phyloP scores from a whole-genome alignment of 2,113 vertebrate genomes.

The Pseudorectes ferrugineus region DNA sequence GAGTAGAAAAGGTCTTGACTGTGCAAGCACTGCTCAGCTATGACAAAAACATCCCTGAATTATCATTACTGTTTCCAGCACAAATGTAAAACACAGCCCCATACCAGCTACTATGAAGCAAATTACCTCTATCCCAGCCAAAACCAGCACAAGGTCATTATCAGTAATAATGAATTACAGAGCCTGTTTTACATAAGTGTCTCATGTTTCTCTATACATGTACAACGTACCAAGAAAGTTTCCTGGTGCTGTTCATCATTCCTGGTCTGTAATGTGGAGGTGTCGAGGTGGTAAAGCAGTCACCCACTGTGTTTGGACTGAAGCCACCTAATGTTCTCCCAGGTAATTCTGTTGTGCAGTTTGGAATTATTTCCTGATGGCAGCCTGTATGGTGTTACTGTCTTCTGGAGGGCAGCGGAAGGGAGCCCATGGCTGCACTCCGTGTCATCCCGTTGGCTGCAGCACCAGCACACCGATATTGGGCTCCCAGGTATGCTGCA shows the following conservation, averaged over 20 bases:
- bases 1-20: neutral
- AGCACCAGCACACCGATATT: neutral
- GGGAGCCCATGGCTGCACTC: neutral
- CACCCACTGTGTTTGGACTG: neutral
- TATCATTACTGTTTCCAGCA: neutral
- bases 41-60: neutral
- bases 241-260: neutral
- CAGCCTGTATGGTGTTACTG: neutral
- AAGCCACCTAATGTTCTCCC: neutral
- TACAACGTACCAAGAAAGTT: neutral
- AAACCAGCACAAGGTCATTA: neutral
- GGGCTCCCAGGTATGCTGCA: neutral
- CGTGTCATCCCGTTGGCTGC: accelerated
- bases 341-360: neutral
- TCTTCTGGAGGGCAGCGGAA: neutral
- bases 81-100: neutral
- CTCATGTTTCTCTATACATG: neutral
- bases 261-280: neutral
- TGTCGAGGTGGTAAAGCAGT: neutral
- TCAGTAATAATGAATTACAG: neutral
- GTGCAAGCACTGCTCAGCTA: neutral
- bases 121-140: neutral
- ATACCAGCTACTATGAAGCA: neutral
- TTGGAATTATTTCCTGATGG: neutral
- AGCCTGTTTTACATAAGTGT: neutral